Conservation (phyloP, 2,888 invertebrate genomes). For the Sphaerophoria rueppellii region DNA sequence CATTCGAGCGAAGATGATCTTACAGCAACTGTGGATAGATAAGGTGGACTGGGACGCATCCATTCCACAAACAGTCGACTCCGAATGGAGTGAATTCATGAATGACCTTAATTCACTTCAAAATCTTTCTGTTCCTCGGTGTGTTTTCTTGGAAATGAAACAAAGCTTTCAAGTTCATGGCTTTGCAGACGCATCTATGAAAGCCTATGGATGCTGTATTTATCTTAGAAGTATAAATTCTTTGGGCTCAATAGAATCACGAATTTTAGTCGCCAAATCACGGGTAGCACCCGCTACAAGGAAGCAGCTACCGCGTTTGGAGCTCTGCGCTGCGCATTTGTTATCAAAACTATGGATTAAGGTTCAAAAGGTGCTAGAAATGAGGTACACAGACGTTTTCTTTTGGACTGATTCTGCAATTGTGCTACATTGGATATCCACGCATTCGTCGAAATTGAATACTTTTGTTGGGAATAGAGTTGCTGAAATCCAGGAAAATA, state of each 20-base stretch:
- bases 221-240: constrained; percentile 46
- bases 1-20: constrained; percentile 59
- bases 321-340: constrained; percentile 58
- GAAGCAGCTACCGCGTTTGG: constrained; percentile 60
- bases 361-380: constrained; percentile 2
- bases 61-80: constrained; percentile 15
- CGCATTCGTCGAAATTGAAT: constrained; percentile 57
- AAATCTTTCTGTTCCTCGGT: constrained; percentile 32
- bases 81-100: constrained; percentile 31
- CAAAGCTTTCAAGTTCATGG: constrained; percentile 18
- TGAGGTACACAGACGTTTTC: not conserved
- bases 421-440: constrained; percentile 53
- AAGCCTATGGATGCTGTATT: constrained; percentile 60
- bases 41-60: constrained; percentile 51
- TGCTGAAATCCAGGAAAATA: constrained; percentile 48
- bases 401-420: constrained; percentile 68
- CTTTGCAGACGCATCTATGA: constrained; percentile 45
- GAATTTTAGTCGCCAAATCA: constrained; percentile 60
- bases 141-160: not conserved
- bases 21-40: constrained; percentile 61
- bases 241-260: constrained; percentile 4
- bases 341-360: constrained; percentile 52
- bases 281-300: constrained; percentile 64
- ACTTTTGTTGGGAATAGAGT: constrained; percentile 67
- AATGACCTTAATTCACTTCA: constrained; percentile 9